Base-by-base conservation (phyloP, 2,113 vertebrate species). In the Microcebus jonahi region DNA sequence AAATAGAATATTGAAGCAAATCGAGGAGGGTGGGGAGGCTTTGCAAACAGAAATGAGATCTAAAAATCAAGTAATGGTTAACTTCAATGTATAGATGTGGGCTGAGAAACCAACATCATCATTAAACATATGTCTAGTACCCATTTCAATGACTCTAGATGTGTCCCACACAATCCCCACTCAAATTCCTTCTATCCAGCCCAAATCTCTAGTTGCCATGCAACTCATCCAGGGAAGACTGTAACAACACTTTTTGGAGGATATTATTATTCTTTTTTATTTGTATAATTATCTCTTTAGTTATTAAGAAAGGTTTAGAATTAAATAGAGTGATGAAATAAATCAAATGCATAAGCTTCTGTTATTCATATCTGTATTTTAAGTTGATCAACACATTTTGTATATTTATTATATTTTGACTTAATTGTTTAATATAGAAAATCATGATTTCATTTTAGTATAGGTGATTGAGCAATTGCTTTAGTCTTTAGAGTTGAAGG, bases 201-300 rank as follows among this genome's bases (percentile, higher is more conserved):
- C 42, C 31, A 48, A 5, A 8, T 71, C 18, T 90, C 48, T 83
- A 1, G 23, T 13, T 92, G 50, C 92, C 39, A 70, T 20, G 20
- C 53, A 57, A n/a, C 8, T 85, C 12, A 81, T 18, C 45, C n/a
- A 29, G 7, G 15, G 39, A 55, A 90, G 4, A 77, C 4, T 31
- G 13, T 79, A 42, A 17, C 17, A 42, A 29, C 5, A 55, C 55
- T 94, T 71, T 21, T 71, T 73, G 36, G 15, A 29, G 39, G 45
- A 13, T 29, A 27, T 57, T 85, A 65, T 77, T 42, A 76, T 61
- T 63, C 17, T 11, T 45, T 63, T 88, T 71, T 84, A 8, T 57
- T 53, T 87, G 45, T 79, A 36, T 77, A 93, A 82, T 92, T 83
- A 82, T 87, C 77, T 90, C 15, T 57, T 86, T 85, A 79, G 55